Percentiles rank a stretch among this genome's conserved stretches.
phyloP scores from a whole-genome alignment of 2,888 invertebrate genomes.

The Neoaliturus tenellus region DNA sequence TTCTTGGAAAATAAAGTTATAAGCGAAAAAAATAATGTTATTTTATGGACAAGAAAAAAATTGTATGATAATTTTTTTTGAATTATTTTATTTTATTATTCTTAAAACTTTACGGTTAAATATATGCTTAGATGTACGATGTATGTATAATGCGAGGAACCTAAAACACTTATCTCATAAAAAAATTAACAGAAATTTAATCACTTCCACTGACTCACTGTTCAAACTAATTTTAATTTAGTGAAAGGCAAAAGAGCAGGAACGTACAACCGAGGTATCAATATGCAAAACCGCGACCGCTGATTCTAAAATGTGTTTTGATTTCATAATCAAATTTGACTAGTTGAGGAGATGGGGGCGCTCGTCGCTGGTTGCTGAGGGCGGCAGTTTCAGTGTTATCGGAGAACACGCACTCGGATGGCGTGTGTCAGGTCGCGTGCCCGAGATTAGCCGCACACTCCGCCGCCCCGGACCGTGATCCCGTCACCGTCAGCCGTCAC shows the following conservation, averaged over 20 bases:
- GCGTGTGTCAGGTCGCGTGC: conserved; percentile 52
- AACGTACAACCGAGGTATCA: conserved; percentile 2
- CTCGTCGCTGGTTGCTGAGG: neutral
- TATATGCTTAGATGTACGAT: no score
- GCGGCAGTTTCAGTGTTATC: conserved; percentile 40
- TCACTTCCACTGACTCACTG: conserved; percentile 15
- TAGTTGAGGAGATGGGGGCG: neutral
- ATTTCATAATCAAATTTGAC: conserved; percentile 42
- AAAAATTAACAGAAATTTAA: neutral
- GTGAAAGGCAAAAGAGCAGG: neutral
- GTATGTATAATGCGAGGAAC: no score
- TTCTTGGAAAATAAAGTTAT: no score
- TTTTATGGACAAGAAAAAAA: no score
- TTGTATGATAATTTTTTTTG: no score
- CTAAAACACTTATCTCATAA: no score
- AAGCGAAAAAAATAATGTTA: no score
- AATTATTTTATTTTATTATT: no score
- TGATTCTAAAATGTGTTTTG: conserved; percentile 33
- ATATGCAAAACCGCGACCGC: conserved; percentile 28
- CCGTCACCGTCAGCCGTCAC: conserved; percentile 36
- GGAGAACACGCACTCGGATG: conserved; percentile 42
- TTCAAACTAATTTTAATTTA: conserved; percentile 9
- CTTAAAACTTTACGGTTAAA: no score
- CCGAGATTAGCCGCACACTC: conserved; percentile 41
- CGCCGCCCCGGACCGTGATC: conserved; percentile 36